Conservation (phyloP, 1,140 invertebrate genomes). For the Vollenhovia emeryi region DNA sequence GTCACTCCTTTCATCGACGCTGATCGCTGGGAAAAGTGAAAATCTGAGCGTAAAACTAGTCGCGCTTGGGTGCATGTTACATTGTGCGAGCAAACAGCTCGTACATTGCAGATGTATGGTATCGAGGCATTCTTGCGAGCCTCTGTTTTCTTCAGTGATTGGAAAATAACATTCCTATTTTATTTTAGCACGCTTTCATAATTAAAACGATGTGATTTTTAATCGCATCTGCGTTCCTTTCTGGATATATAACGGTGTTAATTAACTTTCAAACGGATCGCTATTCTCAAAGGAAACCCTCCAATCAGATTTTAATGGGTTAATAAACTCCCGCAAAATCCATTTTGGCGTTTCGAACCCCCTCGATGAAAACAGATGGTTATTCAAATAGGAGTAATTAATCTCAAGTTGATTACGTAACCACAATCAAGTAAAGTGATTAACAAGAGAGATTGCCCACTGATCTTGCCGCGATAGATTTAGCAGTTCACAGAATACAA, state of each 20-base stretch:
- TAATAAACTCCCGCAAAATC: neutral
- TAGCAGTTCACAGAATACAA: neutral
- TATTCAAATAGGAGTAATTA: slow-evolving; percentile 4
- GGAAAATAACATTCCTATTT: slow-evolving; percentile 16
- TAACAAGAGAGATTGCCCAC: neutral
- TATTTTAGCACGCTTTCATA: neutral
- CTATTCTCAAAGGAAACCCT: neutral
- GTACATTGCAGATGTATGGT: slow-evolving; percentile 9
- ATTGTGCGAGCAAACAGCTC: slow-evolving; percentile 25
- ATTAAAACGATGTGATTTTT: neutral
- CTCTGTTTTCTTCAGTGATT: neutral
- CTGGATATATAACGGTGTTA: neutral
- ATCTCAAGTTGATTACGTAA: neutral
- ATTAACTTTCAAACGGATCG: neutral
- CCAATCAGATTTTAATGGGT: neutral
- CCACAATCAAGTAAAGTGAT: neutral
- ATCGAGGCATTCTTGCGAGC: slow-evolving; percentile 50
- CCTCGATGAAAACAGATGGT: neutral
- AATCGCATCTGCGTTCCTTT: neutral
- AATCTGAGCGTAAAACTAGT: slow-evolving; percentile 79
- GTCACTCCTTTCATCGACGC: neutral
- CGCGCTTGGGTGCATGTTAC: slow-evolving; percentile 68
- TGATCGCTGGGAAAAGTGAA: slow-evolving; percentile 72
- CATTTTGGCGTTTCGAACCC: neutral
- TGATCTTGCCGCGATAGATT: neutral